These are phyloP conservation scores for Platynereis dumerilii DNA, from an alignment of 2,888 invertebrate genomes.

Conservation along the genomic window DNA sequence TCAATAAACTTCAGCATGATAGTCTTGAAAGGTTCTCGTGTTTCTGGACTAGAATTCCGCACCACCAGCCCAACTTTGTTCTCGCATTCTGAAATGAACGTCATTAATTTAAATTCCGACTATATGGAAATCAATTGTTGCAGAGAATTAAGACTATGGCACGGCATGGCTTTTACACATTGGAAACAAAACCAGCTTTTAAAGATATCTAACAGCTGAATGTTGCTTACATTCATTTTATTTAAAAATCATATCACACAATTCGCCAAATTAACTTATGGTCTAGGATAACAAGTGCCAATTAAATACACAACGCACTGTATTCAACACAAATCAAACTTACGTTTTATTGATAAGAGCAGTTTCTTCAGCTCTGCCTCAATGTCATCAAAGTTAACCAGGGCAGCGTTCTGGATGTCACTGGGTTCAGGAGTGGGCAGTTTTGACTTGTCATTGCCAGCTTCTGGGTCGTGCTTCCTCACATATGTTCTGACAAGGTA, in stretches of 20 bases:
- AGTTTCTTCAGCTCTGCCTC: slow-evolving; percentile 73
- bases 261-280: no score
- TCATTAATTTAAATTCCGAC: no score
- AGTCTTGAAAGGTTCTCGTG: slow-evolving; percentile 81
- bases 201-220: no score
- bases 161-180: no score
- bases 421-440: slow-evolving; percentile 88
- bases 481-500: slow-evolving; percentile 87
- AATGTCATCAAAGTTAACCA: slow-evolving; percentile 87
- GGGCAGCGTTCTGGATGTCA: slow-evolving; percentile 83
- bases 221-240: no score
- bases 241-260: no score
- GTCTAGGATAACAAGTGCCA: no score
- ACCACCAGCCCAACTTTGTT: slow-evolving; percentile 77
- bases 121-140: no score
- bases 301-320: no score
- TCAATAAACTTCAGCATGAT: slow-evolving; percentile 82
- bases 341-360: slow-evolving; percentile 31
- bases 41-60: slow-evolving; percentile 70
- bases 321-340: no score
- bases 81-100: slow-evolving; percentile 73
- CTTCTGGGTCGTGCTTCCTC: slow-evolving; percentile 61
- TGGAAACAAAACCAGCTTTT: no score
- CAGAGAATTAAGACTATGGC: no score
- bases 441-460: slow-evolving; percentile 66